These are phyloP conservation scores for Coenonympha arcania DNA, from an alignment of 2,888 invertebrate genomes.

Conservation along the genomic window DNA sequence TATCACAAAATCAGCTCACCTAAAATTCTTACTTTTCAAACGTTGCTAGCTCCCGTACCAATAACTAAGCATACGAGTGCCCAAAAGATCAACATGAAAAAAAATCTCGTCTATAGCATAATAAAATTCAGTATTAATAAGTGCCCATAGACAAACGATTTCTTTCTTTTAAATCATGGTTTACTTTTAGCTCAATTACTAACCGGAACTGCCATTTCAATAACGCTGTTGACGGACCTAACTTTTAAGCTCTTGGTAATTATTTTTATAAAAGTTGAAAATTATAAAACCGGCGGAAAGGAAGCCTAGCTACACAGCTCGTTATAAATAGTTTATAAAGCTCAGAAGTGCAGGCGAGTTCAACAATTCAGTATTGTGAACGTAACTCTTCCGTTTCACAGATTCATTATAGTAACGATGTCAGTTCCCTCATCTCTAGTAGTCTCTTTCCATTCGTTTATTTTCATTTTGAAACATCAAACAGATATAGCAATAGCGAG, in stretches of 20 bases:
- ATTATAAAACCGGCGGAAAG: conserved; percentile 3
- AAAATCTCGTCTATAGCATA: too few relatives aligned
- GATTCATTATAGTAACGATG: conserved; percentile 21
- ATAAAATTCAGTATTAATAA: too few relatives aligned
- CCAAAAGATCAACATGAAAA: too few relatives aligned
- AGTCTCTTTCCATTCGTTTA: background rate
- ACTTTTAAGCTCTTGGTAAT: background rate
- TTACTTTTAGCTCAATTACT: background rate
- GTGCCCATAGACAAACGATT: too few relatives aligned
- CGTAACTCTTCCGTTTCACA: conserved; percentile 21
- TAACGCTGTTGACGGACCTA: background rate
- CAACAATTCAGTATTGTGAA: conserved; percentile 21
- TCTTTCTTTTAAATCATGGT: too few relatives aligned
- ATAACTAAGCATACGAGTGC: too few relatives aligned
- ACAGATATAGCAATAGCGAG: too few relatives aligned
- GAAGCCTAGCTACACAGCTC: conserved; percentile 9
- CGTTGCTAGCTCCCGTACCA: too few relatives aligned
- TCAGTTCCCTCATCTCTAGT: conserved; percentile 21
- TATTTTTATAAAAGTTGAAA: background rate
- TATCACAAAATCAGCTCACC: too few relatives aligned
- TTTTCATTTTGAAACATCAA: too few relatives aligned
- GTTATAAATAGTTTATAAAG: conserved; percentile 16
- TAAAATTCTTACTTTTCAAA: too few relatives aligned
- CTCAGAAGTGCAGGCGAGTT: conserved; percentile 9
- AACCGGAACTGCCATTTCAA: background rate